Conservation (phyloP, 2,797 vertebrate species). For the Eulemur rubriventer region DNA sequence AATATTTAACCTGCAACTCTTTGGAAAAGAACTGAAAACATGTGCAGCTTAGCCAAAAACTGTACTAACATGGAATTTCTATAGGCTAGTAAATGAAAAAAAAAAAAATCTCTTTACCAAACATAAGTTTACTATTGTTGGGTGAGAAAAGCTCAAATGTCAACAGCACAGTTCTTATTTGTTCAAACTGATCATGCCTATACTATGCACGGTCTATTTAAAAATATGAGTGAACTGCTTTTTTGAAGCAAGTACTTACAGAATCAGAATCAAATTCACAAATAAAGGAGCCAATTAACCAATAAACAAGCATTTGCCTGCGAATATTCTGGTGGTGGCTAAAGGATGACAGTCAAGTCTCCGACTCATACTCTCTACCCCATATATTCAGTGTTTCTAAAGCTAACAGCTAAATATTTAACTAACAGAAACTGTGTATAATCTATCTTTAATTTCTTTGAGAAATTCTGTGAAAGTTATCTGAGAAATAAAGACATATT, state of each 20-base stretch:
- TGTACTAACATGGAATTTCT: conserved; percentile 80
- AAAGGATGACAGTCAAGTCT: not conserved
- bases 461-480: conserved; percentile 26
- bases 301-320: conserved; percentile 1
- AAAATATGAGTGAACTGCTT: conserved; percentile 77
- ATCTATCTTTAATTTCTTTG: not conserved
- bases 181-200: conserved; percentile 56
- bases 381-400: conserved; percentile 9
- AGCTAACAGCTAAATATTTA: conserved; percentile 30
- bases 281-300: conserved; percentile 45
- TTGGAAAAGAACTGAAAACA: conserved; percentile 82
- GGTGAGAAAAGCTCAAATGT: conserved; percentile 71
- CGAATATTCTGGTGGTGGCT: conserved; percentile 19
- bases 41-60: conserved; percentile 79
- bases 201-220: conserved; percentile 45
- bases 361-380: not conserved
- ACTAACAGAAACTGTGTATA: not conserved
- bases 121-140: conserved; percentile 78
- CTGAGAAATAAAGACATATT: conserved; percentile 51
- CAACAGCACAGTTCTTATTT: conserved; percentile 58
- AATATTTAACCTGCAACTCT: conserved; percentile 81
- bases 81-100: conserved; percentile 78
- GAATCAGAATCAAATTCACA: conserved; percentile 71
- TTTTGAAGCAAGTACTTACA: conserved; percentile 74
- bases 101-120: conserved; percentile 71